Conservation (phyloP, 2,888 invertebrate genomes). For the Ptychoptera contaminata region DNA sequence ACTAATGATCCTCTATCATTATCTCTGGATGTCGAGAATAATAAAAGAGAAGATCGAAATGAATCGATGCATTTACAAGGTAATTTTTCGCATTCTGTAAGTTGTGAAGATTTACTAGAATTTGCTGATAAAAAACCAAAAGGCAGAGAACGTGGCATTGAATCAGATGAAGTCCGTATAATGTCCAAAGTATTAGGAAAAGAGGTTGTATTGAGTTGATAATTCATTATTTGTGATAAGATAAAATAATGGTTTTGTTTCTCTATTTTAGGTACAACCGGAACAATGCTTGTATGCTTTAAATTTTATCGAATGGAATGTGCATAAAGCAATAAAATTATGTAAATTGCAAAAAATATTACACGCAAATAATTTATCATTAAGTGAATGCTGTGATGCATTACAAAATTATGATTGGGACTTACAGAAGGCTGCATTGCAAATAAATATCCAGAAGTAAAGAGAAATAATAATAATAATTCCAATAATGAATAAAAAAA, state of each 20-base stretch:
- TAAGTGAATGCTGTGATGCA: constrained; percentile 24
- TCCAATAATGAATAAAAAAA: neutral
- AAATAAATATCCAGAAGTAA: constrained; percentile 18
- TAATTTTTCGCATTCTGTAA: constrained; percentile 57
- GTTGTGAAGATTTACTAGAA: constrained; percentile 79
- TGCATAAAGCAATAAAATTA: constrained; percentile 71
- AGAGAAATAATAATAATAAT: constrained; percentile 4
- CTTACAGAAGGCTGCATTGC: constrained; percentile 26
- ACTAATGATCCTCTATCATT: constrained; percentile 13
- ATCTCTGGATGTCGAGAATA: constrained; percentile 10
- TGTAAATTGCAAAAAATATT: constrained; percentile 29
- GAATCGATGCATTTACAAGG: constrained; percentile 14
- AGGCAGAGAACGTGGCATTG: constrained; percentile 66
- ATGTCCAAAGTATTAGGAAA: constrained; percentile 76
- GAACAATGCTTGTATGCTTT: constrained; percentile 67
- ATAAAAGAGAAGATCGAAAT: constrained; percentile 6
- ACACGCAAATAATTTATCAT: constrained; percentile 17
- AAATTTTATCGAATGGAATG: constrained; percentile 76
- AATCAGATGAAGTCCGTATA: constrained; percentile 82
- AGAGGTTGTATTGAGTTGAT: constrained; percentile 42
- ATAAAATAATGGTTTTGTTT: neutral
- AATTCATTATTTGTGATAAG: neutral
- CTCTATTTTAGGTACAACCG: constrained; percentile 38
- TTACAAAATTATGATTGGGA: constrained; percentile 29
- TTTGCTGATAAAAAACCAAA: constrained; percentile 74